Percentiles rank a stretch among this genome's conserved stretches.
phyloP scores from a whole-genome alignment of 2,888 invertebrate species.

The Drosophila imparisetae region DNA sequence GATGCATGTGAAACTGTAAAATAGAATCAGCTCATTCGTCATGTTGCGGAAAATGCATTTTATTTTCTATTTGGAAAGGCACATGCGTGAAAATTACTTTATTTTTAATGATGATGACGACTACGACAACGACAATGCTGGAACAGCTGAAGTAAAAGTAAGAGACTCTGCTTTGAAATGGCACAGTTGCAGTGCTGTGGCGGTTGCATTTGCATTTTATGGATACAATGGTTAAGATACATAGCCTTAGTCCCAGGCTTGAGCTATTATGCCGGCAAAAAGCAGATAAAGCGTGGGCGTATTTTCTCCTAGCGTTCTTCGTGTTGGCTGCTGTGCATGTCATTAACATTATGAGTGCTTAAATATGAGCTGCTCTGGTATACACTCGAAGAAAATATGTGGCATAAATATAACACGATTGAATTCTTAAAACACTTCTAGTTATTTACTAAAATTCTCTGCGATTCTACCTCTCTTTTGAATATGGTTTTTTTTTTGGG shows the following conservation, averaged over 20 bases:
- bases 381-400: not conserved
- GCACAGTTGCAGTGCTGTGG: slow-evolving; percentile 52
- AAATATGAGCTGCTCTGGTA: slow-evolving; percentile 41
- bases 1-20: slow-evolving; percentile 63
- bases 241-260: slow-evolving; percentile 40
- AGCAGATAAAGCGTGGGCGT: slow-evolving; percentile 53
- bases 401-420: not conserved
- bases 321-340: slow-evolving; percentile 64
- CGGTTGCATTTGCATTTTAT: slow-evolving; percentile 46
- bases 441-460: not conserved
- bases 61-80: slow-evolving; percentile 71
- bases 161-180: slow-evolving; percentile 36
- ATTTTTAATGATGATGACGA: slow-evolving; percentile 73
- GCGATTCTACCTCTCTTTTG: not conserved
- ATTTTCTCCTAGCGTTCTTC: slow-evolving; percentile 23
- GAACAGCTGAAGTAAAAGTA: slow-evolving; percentile 26
- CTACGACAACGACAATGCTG: slow-evolving; percentile 17
- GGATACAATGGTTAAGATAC: slow-evolving; percentile 58
- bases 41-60: slow-evolving; percentile 79
- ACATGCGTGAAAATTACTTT: slow-evolving; percentile 81
- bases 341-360: slow-evolving; percentile 81
- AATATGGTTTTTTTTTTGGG: not conserved
- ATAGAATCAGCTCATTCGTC: slow-evolving; percentile 81
- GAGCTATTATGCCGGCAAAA: slow-evolving; percentile 44
- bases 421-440: too few species aligned